Conservation (phyloP, 2,113 vertebrate species). For the Gadus macrocephalus region DNA sequence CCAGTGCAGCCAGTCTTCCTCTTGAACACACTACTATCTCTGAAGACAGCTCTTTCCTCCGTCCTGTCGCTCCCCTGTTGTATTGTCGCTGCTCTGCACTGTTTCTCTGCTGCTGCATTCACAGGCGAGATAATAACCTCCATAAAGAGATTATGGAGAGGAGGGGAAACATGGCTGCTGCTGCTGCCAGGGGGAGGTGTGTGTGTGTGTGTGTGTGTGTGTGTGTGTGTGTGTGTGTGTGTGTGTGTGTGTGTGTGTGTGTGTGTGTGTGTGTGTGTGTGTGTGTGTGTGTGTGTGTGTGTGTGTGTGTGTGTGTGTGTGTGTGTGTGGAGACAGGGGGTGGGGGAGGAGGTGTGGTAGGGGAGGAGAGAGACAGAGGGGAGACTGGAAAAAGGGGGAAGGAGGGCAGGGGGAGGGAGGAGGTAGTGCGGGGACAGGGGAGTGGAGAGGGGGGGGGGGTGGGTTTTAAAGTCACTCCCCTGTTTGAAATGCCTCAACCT, state of each 20-base stretch:
- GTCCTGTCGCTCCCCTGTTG: too few relatives aligned
- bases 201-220: background rate
- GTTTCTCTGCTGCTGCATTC: slow-evolving; percentile 35
- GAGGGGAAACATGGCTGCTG: slow-evolving; percentile 1
- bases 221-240: too few relatives aligned
- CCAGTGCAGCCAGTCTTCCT: too few relatives aligned
- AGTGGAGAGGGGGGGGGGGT: slow-evolving; percentile 13
- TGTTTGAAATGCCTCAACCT: slow-evolving; percentile 54
- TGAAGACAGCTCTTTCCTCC: too few relatives aligned
- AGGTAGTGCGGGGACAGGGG: background rate
- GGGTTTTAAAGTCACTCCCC: slow-evolving; percentile 57
- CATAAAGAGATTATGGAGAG: slow-evolving; percentile 32
- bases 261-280: too few relatives aligned
- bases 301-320: too few relatives aligned
- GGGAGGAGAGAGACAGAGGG: slow-evolving; percentile 9
- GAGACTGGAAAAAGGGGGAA: background rate
- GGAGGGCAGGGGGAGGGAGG: background rate
- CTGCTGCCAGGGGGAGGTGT: slow-evolving; percentile 24
- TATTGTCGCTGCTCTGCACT: background rate
- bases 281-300: background rate
- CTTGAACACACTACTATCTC: too few relatives aligned
- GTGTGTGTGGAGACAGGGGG: background rate
- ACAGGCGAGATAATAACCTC: slow-evolving; percentile 29
- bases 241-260: background rate
- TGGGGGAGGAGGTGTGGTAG: slow-evolving; percentile 42